phyloP scores from a whole-genome alignment of 2,797 vertebrate genomes.

The Bucorvus abyssinicus region DNA sequence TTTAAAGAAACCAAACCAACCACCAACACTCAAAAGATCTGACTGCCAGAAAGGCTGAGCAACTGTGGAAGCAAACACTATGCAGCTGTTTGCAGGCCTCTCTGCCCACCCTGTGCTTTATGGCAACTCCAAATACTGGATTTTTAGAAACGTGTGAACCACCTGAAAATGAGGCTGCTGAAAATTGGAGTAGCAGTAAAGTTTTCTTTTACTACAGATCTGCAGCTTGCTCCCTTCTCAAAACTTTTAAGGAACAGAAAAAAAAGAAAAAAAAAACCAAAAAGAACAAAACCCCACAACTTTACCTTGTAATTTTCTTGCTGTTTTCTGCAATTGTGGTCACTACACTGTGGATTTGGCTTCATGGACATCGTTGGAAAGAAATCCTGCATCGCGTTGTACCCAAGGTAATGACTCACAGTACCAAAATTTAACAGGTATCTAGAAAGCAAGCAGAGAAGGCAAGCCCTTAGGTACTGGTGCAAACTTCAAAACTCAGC shows the following conservation, averaged over 20 bases:
- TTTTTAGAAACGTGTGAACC: not conserved
- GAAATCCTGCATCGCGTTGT: conserved; percentile 98
- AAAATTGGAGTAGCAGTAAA: not conserved
- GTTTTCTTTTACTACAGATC: not conserved
- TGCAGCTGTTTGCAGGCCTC: not conserved
- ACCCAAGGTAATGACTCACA: conserved; percentile 95
- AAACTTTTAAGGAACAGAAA: not conserved
- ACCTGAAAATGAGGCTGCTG: not conserved
- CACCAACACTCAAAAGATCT: not conserved
- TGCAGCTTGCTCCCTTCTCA: not conserved
- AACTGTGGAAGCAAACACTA: not conserved
- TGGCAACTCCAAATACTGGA: not conserved
- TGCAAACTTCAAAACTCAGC: not conserved
- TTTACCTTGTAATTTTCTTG: conserved; percentile 89
- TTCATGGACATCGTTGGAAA: conserved; percentile 96
- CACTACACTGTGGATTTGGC: conserved; percentile 91
- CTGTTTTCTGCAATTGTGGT: conserved; percentile 86
- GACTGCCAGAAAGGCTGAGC: not conserved
- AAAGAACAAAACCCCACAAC: not conserved
- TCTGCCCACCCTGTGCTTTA: not conserved
- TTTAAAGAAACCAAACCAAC: not conserved
- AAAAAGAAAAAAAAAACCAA: not conserved
- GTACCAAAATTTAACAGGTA: conserved; percentile 92
- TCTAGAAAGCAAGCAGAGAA: conserved; percentile 70
- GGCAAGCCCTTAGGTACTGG: not conserved